Base-by-base conservation (phyloP, 2,888 invertebrate genomes). In the Ochlodes sylvanus region DNA sequence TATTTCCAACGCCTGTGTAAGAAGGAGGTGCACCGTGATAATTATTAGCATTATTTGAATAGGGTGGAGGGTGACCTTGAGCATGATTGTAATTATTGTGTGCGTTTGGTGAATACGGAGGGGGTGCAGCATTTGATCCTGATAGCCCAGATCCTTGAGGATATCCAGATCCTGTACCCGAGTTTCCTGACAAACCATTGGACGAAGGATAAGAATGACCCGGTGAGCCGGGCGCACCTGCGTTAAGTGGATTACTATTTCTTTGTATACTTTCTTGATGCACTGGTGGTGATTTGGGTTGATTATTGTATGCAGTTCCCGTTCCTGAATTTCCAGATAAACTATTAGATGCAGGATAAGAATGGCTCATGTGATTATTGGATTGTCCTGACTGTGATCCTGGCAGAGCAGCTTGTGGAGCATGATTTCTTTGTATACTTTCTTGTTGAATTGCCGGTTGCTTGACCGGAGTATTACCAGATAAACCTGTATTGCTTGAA, bases 271-370 rank as follows among this genome's bases (percentile, higher is more conserved):
- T 87, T 75, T 89, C 89, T 79, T 89, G 88, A 73, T 89, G 76
- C 44, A 75, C 72, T 7, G 81, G 68, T 42, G 85, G 78, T 73
- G 82, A 81, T 74, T 86, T 87, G 15, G 84, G 78, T 71, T 79
- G 77, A n/a, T n/a, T n/a, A n/a, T n/a, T n/a, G n/a, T n/a, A n/a
- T n/a, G n/a, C n/a, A 69, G 42, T 44, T 21, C 70, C 73, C 7
- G 76, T 66, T 52, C 76, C 77, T 50, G 83, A 70, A 67, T 79
- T 83, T 34, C 90, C 90, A 62, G 89, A 89, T 21, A 88, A 76
- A 4, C 89, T 88, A 62, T 86, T 83, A 75, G 88, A 87, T 7
- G 90, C 85, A 50, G 90, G 91, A 77, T 92, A 91, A 7, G 88
- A 88, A 75, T 89, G 90, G 77, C 79, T 82, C 14, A 75, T 73